phyloP scores from a whole-genome alignment of 2,888 invertebrate genomes.

The Papilio protenor region DNA sequence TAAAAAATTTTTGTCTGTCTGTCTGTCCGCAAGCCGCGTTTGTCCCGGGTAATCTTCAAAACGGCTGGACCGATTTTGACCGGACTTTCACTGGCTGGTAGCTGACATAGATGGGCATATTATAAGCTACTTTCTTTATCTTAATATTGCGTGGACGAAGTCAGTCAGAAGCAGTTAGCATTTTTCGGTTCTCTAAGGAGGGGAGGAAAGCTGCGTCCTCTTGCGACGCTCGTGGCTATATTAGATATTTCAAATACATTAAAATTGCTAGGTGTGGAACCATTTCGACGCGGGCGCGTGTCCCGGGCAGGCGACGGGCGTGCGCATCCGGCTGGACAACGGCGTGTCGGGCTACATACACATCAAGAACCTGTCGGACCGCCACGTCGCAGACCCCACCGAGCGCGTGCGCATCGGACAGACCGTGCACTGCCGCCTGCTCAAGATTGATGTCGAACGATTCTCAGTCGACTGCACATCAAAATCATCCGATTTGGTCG shows the following conservation, averaged over 20 bases:
- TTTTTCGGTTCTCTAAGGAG: no score
- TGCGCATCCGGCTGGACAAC: constrained; percentile 95
- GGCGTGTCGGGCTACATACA: constrained; percentile 96
- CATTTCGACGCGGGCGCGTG: constrained; percentile 98
- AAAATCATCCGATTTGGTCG: constrained; percentile 95
- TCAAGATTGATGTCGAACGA: constrained; percentile 97
- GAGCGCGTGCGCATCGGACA: constrained; percentile 94
- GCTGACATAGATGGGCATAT: no score
- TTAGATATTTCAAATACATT: background rate
- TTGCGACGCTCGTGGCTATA: no score
- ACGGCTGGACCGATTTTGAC: no score
- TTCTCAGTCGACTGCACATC: constrained; percentile 97
- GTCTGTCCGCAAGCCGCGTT: no score
- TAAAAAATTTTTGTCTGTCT: no score
- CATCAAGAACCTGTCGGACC: constrained; percentile 96
- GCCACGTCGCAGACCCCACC: constrained; percentile 96
- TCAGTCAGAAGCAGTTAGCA: no score
- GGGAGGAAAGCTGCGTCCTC: no score
- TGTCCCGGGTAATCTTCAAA: no score
- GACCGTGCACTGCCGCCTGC: constrained; percentile 93
- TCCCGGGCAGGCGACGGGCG: constrained; percentile 97
- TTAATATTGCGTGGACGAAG: no score
- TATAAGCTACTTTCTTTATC: no score
- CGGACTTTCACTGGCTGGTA: no score
- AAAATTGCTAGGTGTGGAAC: constrained; percentile 91